Evolutionary conservation across 2,888 invertebrate species (phyloP), one percentile per base, ranked within the genome.

Genomic region (Dione juno): DNA sequence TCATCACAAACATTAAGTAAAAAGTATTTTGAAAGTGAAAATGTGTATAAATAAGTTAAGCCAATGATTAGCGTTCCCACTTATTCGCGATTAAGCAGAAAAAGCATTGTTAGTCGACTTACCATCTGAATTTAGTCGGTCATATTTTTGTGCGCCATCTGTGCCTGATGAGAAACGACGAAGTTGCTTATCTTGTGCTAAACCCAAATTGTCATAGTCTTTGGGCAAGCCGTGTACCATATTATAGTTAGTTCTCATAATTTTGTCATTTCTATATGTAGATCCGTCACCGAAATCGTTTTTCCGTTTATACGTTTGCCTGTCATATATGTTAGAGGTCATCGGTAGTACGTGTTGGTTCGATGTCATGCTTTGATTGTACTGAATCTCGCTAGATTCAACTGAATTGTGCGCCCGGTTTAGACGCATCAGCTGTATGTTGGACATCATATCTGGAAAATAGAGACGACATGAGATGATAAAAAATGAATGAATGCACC

Each of bases 71-170:
- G 76, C 74, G 72, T 64, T 75, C 75, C 76, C 77, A 73, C 75
- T 63, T 67, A 74, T 66, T 72, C 70, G 76, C 77, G 70, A 74
- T 69, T 21, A 74, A 79, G 76, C 79, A 64, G 35, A 64, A 50
- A 14, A 64, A 64, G 64, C 64, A 37, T 52, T 61, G 35, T 45
- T 35, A 45, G 45, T 45, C 0, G 9, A 92, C 92, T 90, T 82
- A 93, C 92, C 92, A 76, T 92, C 90, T 65, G 89, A 83, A 78
- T 89, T 88, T 82, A 92, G 89, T 76, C 91, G 88, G 76, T 91
- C 90, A 75, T 82, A 91, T 86, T 90, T 90, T 66, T 88, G 88
- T 67, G 87, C 75, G 45, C 58, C 75, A 64, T 89, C 89, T 6
- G 88, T 80, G 66, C 86, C 81, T 1, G 84, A 78, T 6, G 84